Percentiles rank a stretch among this genome's conserved stretches.
These are phyloP conservation scores for Bolinopsis microptera DNA, from an alignment of 37 sponge, comb jelly and placozoan genomes.

Conservation along the genomic window DNA sequence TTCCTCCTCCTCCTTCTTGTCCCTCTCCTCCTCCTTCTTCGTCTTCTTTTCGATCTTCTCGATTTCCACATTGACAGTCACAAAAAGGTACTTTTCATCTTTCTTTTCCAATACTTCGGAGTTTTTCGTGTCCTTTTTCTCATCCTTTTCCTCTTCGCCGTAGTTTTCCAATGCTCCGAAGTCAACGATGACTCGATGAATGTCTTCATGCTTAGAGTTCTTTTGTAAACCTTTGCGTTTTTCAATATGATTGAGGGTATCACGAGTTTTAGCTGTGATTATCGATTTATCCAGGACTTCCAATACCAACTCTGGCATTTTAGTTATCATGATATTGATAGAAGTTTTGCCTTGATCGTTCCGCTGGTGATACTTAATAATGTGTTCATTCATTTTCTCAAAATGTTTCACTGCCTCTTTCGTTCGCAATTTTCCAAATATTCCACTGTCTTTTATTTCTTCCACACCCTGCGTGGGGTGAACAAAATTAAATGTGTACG, in stretches of 20 bases:
- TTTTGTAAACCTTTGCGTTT: neutral
- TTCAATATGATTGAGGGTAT: neutral
- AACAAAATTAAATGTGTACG: neutral
- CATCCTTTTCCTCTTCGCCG: neutral
- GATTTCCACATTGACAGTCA: too few relatives aligned
- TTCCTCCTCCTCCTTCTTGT: neutral
- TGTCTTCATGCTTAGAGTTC: conserved; percentile 4
- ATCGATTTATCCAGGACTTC: conserved; percentile 21
- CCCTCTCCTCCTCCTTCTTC: too few relatives aligned
- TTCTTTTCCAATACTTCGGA: too few relatives aligned
- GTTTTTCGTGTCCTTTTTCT: too few relatives aligned
- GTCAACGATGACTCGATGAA: neutral
- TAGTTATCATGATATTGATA: neutral
- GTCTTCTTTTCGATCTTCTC: too few relatives aligned
- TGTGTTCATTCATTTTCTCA: neutral
- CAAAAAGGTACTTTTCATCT: too few relatives aligned
- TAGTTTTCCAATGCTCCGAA: neutral
- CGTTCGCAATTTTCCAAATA: neutral
- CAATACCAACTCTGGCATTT: neutral
- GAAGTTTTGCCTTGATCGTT: neutral
- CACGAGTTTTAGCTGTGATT: neutral
- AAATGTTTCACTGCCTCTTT: neutral
- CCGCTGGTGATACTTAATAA: neutral
- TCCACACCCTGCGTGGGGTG: neutral
- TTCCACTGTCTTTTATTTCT: neutral